Evolutionary conservation across 1,140 invertebrate genomes (phyloP), one percentile per base, ranked within the genome.

Genomic region (Danaus plexippus): DNA sequence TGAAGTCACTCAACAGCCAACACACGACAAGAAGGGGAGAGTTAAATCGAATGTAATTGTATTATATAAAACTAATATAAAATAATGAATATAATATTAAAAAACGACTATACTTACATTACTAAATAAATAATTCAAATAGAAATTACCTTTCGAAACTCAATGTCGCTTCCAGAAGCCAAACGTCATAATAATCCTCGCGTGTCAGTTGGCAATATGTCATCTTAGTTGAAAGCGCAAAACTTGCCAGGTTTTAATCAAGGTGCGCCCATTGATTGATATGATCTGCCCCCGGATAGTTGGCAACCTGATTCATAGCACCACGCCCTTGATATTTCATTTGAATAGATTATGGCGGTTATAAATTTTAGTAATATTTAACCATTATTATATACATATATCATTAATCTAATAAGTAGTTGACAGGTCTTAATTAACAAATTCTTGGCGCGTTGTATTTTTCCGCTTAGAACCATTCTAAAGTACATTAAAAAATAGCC

Each of bases 231-330:
- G 74, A 77, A 80, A 80, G 75, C 74, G 68, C 67, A 72, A 61
- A 61, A 74, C 64, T 73, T 75, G 67, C 63, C 59, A 65, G 69
- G 66, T 70, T 76, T 69, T 81, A 84, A 84, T 84, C 78, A 80
- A 84, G 78, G 80, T 66, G 78, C 63, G 76, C 71, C 77, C 59
- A 81, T 84, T 84, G 80, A 82, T 84, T 81, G 80, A 81, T 84
- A 81, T 67, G 64, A 78, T 76, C 74, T 59, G 52, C 67, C 68
- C 64, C 64, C 60, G 22, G 22, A 32, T 32, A 32, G 22, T 32
- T 32, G 22, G 45, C 42, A 46, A 58, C 42, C 50, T 46, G 41
- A 50, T 50, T 52, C 52, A 47, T 66, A 43, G 47, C 47, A 53
- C 49, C 52, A 64, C 63, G 63, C 57, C 56, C 57, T 54, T 51